Evolutionary conservation across 2,113 vertebrate genomes (phyloP).

Genomic region (Typhlomys cinereus): DNA sequence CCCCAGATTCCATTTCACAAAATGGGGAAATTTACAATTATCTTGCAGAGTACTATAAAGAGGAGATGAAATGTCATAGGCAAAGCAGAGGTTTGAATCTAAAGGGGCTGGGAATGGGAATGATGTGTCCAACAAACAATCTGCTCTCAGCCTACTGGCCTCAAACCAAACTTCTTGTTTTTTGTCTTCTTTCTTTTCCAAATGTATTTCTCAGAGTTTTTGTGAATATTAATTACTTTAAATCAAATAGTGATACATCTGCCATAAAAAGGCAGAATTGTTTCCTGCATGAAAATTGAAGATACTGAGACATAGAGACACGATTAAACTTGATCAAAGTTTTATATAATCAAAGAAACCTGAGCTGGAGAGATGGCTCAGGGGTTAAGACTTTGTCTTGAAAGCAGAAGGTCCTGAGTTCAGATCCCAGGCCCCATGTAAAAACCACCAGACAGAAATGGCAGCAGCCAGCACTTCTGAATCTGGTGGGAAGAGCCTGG

Average conservation of each 20-base stretch:
- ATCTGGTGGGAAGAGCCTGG: no score
- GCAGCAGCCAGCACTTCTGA: no score
- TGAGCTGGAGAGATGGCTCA: no score
- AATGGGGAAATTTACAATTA: neutral
- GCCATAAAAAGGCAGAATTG: neutral
- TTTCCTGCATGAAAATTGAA: neutral
- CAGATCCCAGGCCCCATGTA: no score
- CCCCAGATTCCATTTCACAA: neutral
- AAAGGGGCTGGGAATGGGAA: rapidly evolving
- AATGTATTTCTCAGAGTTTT: neutral
- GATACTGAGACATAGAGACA: neutral
- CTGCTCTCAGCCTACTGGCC: neutral
- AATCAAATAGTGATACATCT: neutral
- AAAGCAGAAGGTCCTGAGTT: no score
- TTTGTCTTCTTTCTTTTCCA: neutral
- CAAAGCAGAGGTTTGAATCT: neutral
- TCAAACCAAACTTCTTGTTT: neutral
- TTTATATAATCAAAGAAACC: slow-evolving; percentile 6
- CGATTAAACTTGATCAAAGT: neutral
- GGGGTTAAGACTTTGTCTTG: no score
- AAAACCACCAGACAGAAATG: no score
- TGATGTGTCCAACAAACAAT: neutral
- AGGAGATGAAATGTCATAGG: neutral
- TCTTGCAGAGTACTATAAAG: neutral
- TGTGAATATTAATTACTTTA: neutral